Conservation (phyloP, 2,797 vertebrate genomes). For the Poeciliopsis infans region DNA sequence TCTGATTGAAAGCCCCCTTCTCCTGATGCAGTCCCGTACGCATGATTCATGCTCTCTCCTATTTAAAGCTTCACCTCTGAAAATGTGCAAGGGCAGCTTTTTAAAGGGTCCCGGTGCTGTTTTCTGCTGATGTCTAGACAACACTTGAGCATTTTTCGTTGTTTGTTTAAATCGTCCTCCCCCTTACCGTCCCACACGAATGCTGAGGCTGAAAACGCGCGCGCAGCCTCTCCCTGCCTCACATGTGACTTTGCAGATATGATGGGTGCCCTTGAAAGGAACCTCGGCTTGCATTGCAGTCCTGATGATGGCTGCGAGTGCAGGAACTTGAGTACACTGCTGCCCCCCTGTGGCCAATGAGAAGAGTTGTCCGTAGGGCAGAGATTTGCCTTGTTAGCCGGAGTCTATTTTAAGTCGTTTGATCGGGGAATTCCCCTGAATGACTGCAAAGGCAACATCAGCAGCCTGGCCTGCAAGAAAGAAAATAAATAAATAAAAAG, state of each 20-base stretch:
- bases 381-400: background rate
- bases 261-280: conserved; percentile 78
- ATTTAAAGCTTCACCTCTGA: conserved; percentile 13
- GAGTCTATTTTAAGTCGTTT: background rate
- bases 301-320: conserved; percentile 47
- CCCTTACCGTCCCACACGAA: background rate
- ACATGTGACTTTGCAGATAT: conserved; percentile 81
- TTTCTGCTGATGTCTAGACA: background rate
- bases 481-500: background rate
- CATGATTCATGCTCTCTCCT: background rate
- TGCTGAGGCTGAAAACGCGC: conserved; percentile 37
- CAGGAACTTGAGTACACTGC: conserved; percentile 40
- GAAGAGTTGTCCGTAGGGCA: conserved; percentile 11
- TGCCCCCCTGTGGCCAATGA: conserved; percentile 57
- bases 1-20: background rate
- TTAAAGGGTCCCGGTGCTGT: background rate
- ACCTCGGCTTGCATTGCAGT: conserved; percentile 77
- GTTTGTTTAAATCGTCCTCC: too few relatives aligned
- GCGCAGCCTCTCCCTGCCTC: conserved; percentile 50
- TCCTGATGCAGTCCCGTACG: background rate
- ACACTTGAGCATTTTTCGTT: background rate
- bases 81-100: conserved; percentile 22
- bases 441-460: background rate
- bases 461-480: background rate
- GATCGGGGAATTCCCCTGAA: conserved; percentile 28